Evolutionary conservation across 1,140 invertebrate species (phyloP).

Genomic region (Drosophila oshimai): DNA sequence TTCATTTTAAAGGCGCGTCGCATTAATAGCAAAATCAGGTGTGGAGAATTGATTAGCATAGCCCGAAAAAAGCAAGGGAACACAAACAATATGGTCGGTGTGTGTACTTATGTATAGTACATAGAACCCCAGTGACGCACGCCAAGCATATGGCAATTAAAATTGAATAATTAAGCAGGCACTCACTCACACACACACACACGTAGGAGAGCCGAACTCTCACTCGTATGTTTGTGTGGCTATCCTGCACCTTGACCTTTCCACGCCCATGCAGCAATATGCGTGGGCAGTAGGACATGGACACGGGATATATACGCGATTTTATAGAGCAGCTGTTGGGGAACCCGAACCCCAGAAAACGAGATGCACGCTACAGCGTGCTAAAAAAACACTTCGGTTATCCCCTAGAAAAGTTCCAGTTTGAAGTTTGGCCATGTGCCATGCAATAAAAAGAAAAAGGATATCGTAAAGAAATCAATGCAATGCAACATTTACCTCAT

Average conservation of each 20-base stretch:
- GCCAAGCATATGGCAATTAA: slow-evolving; percentile 52
- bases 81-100: slow-evolving; percentile 1
- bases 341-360: slow-evolving; percentile 9
- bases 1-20: slow-evolving; percentile 49
- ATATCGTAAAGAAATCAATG: too few species aligned
- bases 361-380: slow-evolving; percentile 23
- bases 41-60: slow-evolving; percentile 55
- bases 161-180: slow-evolving; percentile 42
- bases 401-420: not conserved
- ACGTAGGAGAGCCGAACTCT: not conserved
- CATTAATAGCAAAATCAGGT: slow-evolving; percentile 34
- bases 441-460: not conserved
- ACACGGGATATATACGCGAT: not conserved
- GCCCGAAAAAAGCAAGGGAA: slow-evolving; percentile 11
- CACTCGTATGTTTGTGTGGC: slow-evolving; percentile 28
- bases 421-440: not conserved
- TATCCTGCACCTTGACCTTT: slow-evolving; percentile 63
- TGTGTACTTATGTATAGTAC: slow-evolving; percentile 12
- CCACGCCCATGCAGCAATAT: slow-evolving; percentile 27
- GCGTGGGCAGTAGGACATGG: slow-evolving; percentile 22
- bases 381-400: slow-evolving; percentile 9
- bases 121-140: slow-evolving; percentile 29
- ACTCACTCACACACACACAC: not conserved
- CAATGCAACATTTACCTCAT: too few species aligned
- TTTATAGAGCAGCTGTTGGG: slow-evolving; percentile 36